Percentiles rank a stretch among this genome's conserved stretches.
Evolutionary conservation across 2,797 vertebrate genomes (phyloP).

Genomic region (Sternarchorhynchus goeldii): DNA sequence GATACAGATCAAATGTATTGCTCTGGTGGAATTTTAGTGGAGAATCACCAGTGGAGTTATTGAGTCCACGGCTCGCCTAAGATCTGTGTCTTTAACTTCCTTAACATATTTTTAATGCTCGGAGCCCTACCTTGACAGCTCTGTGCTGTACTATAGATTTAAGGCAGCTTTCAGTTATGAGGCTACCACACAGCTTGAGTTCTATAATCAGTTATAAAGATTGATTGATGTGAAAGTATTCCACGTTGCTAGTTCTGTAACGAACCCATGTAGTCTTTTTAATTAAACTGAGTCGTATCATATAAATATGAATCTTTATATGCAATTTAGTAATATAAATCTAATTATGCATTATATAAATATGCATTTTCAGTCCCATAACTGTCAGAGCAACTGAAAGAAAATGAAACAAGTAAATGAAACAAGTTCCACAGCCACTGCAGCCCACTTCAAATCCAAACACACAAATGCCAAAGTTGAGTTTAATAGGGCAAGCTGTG

Average conservation of each 20-base stretch:
- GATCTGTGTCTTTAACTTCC: neutral
- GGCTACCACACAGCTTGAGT: slow-evolving; percentile 5
- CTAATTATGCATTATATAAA: neutral
- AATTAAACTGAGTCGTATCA: neutral
- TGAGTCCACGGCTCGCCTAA: neutral
- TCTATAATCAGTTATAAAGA: neutral
- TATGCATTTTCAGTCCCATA: neutral
- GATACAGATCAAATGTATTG: slow-evolving; percentile 2
- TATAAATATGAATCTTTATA: slow-evolving; percentile 6
- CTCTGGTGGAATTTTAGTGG: neutral
- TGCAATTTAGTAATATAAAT: slow-evolving; percentile 11
- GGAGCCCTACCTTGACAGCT: neutral
- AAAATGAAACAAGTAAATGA: neutral
- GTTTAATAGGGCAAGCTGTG: slow-evolving; percentile 2
- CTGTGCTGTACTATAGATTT: neutral
- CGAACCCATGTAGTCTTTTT: neutral
- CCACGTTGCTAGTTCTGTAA: neutral
- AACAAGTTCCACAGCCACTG: slow-evolving; percentile 8
- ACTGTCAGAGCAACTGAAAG: slow-evolving; percentile 5
- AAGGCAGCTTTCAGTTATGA: slow-evolving; percentile 15
- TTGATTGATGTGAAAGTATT: neutral
- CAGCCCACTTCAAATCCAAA: slow-evolving; percentile 24
- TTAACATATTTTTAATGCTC: neutral
- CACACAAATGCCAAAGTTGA: slow-evolving; percentile 15
- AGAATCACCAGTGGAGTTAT: neutral